Percentiles rank a stretch among this genome's conserved stretches.
phyloP scores from a whole-genome alignment of 2,888 invertebrate species.

The Alentia gelatinosa region DNA sequence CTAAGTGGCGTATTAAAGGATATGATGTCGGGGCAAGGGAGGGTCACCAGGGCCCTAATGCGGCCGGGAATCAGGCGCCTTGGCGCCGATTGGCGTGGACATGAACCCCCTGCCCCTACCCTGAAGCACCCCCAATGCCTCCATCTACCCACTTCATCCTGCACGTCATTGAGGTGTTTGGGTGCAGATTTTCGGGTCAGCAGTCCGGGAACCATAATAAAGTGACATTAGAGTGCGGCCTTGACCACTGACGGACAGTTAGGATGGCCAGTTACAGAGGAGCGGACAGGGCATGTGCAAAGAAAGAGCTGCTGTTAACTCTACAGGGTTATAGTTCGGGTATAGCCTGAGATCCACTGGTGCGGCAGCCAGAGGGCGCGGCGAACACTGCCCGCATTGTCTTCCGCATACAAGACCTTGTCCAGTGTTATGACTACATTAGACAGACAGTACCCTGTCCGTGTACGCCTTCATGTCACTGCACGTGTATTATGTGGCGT shows the following conservation, averaged over 20 bases:
- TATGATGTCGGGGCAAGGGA: background rate
- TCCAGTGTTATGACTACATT: background rate
- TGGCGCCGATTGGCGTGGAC: background rate
- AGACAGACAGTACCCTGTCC: background rate
- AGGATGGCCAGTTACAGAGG: slow-evolving; percentile 4
- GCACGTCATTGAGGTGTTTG: background rate
- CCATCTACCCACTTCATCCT: background rate
- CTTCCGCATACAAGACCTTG: background rate
- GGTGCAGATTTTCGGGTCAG: slow-evolving; percentile 41
- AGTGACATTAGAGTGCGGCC: background rate
- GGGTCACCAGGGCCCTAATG: background rate
- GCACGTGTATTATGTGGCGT: background rate
- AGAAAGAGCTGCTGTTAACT: too few species aligned
- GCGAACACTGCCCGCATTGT: background rate
- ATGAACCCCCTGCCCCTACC: background rate
- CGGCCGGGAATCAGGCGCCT: background rate
- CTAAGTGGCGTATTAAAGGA: slow-evolving; percentile 31
- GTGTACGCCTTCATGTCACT: background rate
- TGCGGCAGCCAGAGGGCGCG: background rate
- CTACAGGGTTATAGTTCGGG: background rate
- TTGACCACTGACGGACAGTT: slow-evolving; percentile 15
- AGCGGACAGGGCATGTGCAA: background rate
- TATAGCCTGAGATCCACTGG: background rate
- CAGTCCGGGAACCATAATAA: background rate
- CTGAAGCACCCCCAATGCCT: background rate